Percentiles rank a stretch among this genome's conserved stretches.
Evolutionary conservation across 2,113 vertebrate genomes (phyloP).

Genomic region (Hippocampus mohnikei): DNA sequence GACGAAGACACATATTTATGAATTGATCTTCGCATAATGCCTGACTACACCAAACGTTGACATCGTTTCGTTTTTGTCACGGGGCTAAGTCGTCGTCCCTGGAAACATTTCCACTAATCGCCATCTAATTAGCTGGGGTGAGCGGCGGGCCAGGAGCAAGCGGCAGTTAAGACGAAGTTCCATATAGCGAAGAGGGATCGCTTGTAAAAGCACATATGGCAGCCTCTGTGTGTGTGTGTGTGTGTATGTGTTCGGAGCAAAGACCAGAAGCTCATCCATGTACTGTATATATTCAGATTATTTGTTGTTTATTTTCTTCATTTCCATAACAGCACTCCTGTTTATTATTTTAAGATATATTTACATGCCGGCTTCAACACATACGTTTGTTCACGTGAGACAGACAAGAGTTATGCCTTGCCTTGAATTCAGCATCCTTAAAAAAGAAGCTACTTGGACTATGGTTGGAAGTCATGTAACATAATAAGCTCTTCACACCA

Average conservation of each 20-base stretch:
- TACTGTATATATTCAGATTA: neutral
- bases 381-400: neutral
- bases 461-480: slow-evolving; percentile 1
- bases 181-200: neutral
- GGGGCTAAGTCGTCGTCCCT: neutral
- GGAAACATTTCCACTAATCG: slow-evolving; percentile 5
- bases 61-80: neutral
- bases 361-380: neutral
- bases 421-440: neutral
- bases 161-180: neutral
- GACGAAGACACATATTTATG: neutral
- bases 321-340: neutral
- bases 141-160: neutral
- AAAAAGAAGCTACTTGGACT: neutral
- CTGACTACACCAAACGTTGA: neutral
- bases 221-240: neutral
- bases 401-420: neutral
- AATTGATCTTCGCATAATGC: neutral
- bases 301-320: neutral
- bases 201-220: slow-evolving; percentile 1
- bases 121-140: neutral
- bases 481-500: slow-evolving; percentile 5
- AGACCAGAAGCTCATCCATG: neutral
- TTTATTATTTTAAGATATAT: neutral
- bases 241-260: neutral